A percentile compares a stretch with the other conserved stretches of the same genome.
phyloP scores from a whole-genome alignment of 2,888 invertebrate genomes.

The Loripinus fragilis region DNA sequence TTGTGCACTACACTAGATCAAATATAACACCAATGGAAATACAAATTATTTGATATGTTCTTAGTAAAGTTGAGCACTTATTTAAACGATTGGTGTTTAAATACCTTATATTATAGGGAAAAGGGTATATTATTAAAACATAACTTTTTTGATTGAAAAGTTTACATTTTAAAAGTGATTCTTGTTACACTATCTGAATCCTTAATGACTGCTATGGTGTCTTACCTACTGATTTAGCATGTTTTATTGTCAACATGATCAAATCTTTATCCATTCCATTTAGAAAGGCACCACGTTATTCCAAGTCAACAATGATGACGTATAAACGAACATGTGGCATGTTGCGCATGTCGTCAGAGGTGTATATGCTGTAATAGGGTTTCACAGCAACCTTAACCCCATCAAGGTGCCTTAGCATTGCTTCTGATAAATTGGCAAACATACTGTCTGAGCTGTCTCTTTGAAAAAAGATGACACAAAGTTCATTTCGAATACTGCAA shows the following conservation, averaged over 20 bases:
- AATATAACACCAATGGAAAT: too few species aligned
- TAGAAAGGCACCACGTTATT: conserved; percentile 57
- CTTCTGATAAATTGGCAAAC: conserved; percentile 64
- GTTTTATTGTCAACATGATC: conserved; percentile 65
- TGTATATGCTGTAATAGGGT: conserved; percentile 70
- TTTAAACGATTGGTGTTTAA: too few species aligned
- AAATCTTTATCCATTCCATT: conserved; percentile 69
- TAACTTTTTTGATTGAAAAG: too few species aligned
- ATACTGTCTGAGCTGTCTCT: conserved; percentile 64
- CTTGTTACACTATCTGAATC: too few species aligned
- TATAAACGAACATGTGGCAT: conserved; percentile 74
- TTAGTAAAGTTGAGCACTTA: too few species aligned
- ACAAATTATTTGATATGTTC: too few species aligned
- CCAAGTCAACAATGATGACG: conserved; percentile 72
- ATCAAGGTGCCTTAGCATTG: conserved; percentile 70
- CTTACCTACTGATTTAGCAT: conserved; percentile 67
- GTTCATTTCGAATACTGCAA: conserved; percentile 64
- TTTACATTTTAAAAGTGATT: too few species aligned
- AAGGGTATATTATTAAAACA: too few species aligned
- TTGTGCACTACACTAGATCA: too few species aligned
- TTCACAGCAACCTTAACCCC: conserved; percentile 69
- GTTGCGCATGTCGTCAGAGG: conserved; percentile 67
- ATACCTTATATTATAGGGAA: too few species aligned
- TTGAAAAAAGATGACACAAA: conserved; percentile 71
- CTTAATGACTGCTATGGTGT: too few species aligned